phyloP scores from a whole-genome alignment of 2,797 vertebrate genomes.

The Xenentodon cancila region DNA sequence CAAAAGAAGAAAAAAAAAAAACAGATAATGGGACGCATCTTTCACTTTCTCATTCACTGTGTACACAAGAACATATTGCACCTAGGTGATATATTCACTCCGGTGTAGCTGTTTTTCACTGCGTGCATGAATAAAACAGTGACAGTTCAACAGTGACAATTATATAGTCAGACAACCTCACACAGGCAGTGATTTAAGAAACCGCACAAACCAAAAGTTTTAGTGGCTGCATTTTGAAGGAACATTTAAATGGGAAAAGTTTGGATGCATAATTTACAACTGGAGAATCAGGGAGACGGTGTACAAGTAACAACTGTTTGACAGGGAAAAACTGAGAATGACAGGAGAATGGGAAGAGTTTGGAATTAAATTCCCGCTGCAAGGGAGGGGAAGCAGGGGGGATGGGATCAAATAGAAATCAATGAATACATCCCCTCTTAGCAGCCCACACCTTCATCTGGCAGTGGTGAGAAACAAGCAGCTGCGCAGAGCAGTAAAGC shows the following conservation, averaged over 20 bases:
- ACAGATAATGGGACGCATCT: constrained; percentile 11
- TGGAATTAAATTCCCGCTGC: constrained; percentile 36
- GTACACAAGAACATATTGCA: constrained; percentile 15
- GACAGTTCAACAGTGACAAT: constrained; percentile 6
- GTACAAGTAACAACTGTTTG: constrained; percentile 24
- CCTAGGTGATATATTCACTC: constrained; percentile 14
- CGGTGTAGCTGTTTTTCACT: constrained; percentile 3
- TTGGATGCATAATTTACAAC: constrained; percentile 24
- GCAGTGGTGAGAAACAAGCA: constrained; percentile 21
- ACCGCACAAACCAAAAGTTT: constrained; percentile 9
- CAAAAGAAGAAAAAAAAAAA: constrained; percentile 18
- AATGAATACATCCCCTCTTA: constrained; percentile 53
- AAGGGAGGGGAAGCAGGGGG: constrained; percentile 39
- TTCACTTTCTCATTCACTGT: constrained; percentile 8
- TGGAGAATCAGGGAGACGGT: constrained; percentile 9
- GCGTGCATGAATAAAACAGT: constrained; percentile 15
- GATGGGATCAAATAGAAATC: constrained; percentile 41
- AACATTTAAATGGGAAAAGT: constrained; percentile 4
- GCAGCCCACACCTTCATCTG: constrained; percentile 29
- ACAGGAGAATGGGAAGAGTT: constrained; percentile 19
- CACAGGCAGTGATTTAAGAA: neutral
- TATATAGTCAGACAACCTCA: neutral
- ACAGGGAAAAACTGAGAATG: constrained; percentile 37
- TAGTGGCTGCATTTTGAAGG: neutral
- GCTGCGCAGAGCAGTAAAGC: constrained; percentile 20